Percentiles rank a stretch among this genome's conserved stretches.
Evolutionary conservation across 2,888 invertebrate genomes (phyloP).

Genomic region (Orthonevra nobilis): DNA sequence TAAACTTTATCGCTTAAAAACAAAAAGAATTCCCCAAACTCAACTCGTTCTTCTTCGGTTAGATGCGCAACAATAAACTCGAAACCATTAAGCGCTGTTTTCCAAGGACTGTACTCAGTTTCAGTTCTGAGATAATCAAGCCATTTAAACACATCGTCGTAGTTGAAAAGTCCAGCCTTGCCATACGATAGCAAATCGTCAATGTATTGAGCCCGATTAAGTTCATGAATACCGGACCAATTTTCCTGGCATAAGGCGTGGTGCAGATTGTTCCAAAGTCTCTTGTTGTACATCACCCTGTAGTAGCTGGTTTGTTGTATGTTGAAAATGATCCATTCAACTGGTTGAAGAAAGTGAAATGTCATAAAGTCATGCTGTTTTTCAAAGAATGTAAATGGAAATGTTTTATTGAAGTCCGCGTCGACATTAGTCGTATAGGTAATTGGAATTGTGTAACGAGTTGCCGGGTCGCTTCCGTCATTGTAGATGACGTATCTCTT

Average conservation of each 20-base stretch:
- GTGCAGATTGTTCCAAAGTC: conserved; percentile 81
- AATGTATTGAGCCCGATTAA: conserved; percentile 88
- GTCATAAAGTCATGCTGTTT: conserved; percentile 40
- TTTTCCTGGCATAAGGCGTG: conserved; percentile 65
- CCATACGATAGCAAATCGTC: conserved; percentile 87
- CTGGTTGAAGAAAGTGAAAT: conserved; percentile 44
- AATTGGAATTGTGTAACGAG: conserved; percentile 76
- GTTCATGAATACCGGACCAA: conserved; percentile 73
- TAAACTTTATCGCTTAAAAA: conserved; percentile 81
- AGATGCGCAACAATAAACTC: conserved; percentile 77
- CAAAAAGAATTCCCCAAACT: conserved; percentile 79
- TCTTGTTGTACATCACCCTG: conserved; percentile 85
- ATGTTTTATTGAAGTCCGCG: conserved; percentile 72
- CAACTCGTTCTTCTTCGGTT: conserved; percentile 72
- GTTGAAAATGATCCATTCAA: conserved; percentile 77
- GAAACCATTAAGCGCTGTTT: conserved; percentile 82
- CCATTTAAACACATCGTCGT: conserved; percentile 82
- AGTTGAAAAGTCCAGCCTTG: conserved; percentile 81
- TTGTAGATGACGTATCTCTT: conserved; percentile 73
- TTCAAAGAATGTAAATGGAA: conserved; percentile 72
- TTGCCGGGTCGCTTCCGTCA: conserved; percentile 71
- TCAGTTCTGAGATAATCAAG: conserved; percentile 86
- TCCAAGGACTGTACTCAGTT: conserved; percentile 89
- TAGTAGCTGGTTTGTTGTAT: conserved; percentile 80
- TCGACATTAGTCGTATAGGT: conserved; percentile 74